Evolutionary conservation across 2,888 invertebrate genomes (phyloP), one percentile per base, ranked within the genome.

Genomic region (Criorhina ranunculi): DNA sequence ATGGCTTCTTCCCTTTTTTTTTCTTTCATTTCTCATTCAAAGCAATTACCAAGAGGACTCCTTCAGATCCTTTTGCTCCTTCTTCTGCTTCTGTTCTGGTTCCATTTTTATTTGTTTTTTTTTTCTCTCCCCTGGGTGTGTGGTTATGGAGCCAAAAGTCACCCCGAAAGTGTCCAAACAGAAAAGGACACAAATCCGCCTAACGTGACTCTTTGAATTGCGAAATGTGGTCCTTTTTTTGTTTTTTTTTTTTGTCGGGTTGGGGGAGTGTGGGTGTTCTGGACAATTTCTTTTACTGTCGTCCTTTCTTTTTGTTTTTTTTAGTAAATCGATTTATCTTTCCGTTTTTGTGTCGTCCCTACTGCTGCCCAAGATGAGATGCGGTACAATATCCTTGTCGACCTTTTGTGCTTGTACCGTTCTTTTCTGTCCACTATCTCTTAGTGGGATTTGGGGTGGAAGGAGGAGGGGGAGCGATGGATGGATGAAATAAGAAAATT

Each of bases 111-210:
- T 35, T 15, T 8, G 37, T 35, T 44, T 57, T 59, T 75, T 33
- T 24, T 62, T 44, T n/a, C n/a, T n/a, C 33, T 46, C 42, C 11
- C 49, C 29, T 19, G 31, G 62, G 73, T 69, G 67, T 78, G 66
- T 49, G 69, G 73, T 75, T 80, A 80, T 80, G 70, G 80, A 85
- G 85, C 85, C 80, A 85, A 80, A 85, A 85, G 85, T 85, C 85
- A 85, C 85, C 80, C 75, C 70, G 75, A 85, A 85, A 85, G 80
- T 85, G 85, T 85, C 85, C 85, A 62, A 85, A 85, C 79, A 75
- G 83, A 79, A 85, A 79, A 85, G 75, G 79, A 80, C 85, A 85
- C 85, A 85, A 85, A 85, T 85, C 85, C 85, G 80, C 80, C 85
- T 80, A 80, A 85, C 85, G 85, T 80, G 85, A 85, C 79, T 79